These are phyloP conservation scores for Acrocephalus scirpaceus DNA, from an alignment of 2,797 vertebrate species.

Conservation along the genomic window DNA sequence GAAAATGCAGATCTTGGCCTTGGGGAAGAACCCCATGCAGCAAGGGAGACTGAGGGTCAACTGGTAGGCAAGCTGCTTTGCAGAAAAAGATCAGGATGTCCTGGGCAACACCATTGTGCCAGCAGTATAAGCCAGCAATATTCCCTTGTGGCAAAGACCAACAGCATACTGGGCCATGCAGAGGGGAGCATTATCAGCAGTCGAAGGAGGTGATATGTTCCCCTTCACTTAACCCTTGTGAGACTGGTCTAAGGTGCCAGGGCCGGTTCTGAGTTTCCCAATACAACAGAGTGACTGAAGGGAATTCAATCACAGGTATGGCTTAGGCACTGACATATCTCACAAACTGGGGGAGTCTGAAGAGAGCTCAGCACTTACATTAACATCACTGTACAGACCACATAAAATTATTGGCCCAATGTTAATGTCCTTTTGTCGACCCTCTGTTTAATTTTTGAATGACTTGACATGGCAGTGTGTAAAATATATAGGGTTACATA, in stretches of 20 bases:
- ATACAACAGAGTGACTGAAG: not conserved
- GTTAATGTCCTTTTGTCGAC: not conserved
- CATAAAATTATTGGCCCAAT: not conserved
- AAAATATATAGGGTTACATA: not conserved
- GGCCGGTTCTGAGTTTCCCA: not conserved
- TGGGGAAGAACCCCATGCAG: not conserved
- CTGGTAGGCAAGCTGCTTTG: not conserved
- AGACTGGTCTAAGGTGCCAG: not conserved
- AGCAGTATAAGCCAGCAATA: not conserved
- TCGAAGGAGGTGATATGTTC: not conserved
- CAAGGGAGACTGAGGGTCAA: not conserved
- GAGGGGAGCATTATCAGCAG: not conserved
- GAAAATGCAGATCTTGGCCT: not conserved
- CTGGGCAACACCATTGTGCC: not conserved
- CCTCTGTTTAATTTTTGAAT: not conserved
- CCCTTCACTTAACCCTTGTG: not conserved
- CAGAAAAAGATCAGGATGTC: not conserved
- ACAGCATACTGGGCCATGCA: not conserved
- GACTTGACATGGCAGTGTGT: not conserved
- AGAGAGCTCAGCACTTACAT: not conserved
- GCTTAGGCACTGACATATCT: not conserved
- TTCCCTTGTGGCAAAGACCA: not conserved
- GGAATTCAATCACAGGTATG: not conserved
- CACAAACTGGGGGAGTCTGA: not conserved
- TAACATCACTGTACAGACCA: not conserved